phyloP scores from a whole-genome alignment of 2,113 vertebrate species.

The Callipepla squamata region DNA sequence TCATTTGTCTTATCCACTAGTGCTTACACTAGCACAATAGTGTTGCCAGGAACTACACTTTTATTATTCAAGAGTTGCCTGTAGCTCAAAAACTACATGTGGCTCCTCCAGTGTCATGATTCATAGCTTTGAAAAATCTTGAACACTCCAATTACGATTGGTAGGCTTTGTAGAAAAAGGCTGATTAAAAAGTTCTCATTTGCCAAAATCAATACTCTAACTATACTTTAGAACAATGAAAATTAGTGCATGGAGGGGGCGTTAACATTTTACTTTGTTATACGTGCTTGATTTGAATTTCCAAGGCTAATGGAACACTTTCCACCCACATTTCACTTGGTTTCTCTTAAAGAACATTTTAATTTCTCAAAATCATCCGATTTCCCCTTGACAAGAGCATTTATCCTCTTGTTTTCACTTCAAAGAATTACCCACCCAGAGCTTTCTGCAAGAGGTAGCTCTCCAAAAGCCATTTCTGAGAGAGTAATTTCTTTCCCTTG shows the following conservation, averaged over 20 bases:
- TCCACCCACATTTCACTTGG: conserved; percentile 62
- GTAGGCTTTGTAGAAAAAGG: background rate
- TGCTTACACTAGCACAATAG: background rate
- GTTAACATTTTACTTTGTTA: conserved; percentile 31
- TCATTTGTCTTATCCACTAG: background rate
- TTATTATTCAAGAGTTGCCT: conserved; percentile 24
- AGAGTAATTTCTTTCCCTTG: conserved; percentile 20
- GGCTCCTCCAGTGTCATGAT: background rate
- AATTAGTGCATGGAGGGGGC: background rate
- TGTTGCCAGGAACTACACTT: background rate
- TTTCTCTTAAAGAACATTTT: conserved; percentile 50
- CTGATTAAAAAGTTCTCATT: background rate
- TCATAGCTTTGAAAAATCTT: background rate
- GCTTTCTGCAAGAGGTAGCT: conserved; percentile 15
- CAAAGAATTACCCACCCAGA: conserved; percentile 38
- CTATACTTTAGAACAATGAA: background rate
- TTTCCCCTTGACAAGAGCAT: conserved; percentile 63
- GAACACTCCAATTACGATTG: background rate
- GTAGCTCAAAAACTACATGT: background rate
- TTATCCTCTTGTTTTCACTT: conserved; percentile 62
- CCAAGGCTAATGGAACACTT: conserved; percentile 60
- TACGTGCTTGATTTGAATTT: conserved; percentile 47
- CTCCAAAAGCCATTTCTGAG: conserved; percentile 41
- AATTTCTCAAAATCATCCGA: conserved; percentile 60
- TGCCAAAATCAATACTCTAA: conserved; percentile 1